These are phyloP conservation scores for Melieria crassipennis DNA, from an alignment of 2,888 invertebrate species.

Conservation along the genomic window DNA sequence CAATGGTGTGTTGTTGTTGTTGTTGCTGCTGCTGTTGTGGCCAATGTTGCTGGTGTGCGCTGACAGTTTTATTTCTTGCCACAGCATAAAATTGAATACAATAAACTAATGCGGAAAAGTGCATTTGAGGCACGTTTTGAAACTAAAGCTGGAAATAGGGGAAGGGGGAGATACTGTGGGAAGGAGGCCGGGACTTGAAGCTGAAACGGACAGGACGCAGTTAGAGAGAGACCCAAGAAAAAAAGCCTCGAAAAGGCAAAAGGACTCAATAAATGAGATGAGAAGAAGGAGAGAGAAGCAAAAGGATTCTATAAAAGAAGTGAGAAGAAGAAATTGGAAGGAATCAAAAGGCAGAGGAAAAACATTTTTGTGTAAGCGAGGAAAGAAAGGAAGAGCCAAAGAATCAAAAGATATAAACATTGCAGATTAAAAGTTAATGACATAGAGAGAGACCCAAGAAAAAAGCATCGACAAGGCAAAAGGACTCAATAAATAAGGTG, in stretches of 20 bases:
- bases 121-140: slow-evolving; percentile 32
- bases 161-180: slow-evolving; percentile 16
- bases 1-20: too few species aligned
- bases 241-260: too few species aligned
- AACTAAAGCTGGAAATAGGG: too few species aligned
- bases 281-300: too few species aligned
- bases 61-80: background rate
- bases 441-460: background rate
- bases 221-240: too few species aligned
- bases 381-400: background rate
- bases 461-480: background rate
- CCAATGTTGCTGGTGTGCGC: too few species aligned
- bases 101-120: slow-evolving; percentile 37
- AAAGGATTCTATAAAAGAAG: background rate
- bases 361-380: background rate
- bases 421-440: too few species aligned
- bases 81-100: slow-evolving; percentile 6
- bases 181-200: too few species aligned
- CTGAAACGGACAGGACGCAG: too few species aligned
- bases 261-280: background rate
- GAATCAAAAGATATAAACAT: too few species aligned
- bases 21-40: too few species aligned
- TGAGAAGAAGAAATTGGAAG: background rate
- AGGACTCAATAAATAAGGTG: background rate
- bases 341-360: too few species aligned